Evolutionary conservation across 2,113 vertebrate species (phyloP).

Genomic region (Protobothrops flavoviridis): DNA sequence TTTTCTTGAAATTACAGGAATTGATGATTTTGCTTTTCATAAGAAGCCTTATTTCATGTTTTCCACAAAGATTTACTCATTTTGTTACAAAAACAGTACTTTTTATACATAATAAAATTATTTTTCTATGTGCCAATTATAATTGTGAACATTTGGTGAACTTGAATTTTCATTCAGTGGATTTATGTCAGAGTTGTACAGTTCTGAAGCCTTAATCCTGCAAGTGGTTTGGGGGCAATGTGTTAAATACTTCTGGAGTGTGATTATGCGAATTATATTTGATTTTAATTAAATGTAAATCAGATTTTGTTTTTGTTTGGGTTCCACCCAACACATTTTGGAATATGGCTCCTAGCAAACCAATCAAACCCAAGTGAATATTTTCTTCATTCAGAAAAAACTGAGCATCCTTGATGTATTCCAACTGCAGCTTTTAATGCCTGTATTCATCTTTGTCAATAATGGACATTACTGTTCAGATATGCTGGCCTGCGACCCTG

Average conservation of each 20-base stretch:
- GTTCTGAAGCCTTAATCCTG: neutral
- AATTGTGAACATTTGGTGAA: neutral
- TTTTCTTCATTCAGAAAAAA: neutral
- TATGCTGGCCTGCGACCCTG: neutral
- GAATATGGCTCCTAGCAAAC: neutral
- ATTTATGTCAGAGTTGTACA: neutral
- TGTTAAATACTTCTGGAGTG: neutral
- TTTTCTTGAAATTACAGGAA: neutral
- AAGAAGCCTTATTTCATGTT: neutral
- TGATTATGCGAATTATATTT: neutral
- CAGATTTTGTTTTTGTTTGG: neutral
- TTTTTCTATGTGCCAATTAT: neutral
- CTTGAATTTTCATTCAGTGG: neutral
- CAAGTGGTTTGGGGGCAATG: neutral
- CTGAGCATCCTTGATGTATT: neutral
- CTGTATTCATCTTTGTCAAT: neutral
- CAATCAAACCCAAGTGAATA: neutral
- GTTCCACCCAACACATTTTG: neutral
- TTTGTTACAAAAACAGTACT: neutral
- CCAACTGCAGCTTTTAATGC: neutral
- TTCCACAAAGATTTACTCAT: neutral
- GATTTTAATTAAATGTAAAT: neutral
- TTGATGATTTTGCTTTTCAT: neutral
- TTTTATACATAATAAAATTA: constrained; percentile 8
- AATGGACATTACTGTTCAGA: neutral